These are phyloP conservation scores for Paramuricea clavata DNA, from an alignment of 92 coral and sea anemone species.

Conservation along the genomic window DNA sequence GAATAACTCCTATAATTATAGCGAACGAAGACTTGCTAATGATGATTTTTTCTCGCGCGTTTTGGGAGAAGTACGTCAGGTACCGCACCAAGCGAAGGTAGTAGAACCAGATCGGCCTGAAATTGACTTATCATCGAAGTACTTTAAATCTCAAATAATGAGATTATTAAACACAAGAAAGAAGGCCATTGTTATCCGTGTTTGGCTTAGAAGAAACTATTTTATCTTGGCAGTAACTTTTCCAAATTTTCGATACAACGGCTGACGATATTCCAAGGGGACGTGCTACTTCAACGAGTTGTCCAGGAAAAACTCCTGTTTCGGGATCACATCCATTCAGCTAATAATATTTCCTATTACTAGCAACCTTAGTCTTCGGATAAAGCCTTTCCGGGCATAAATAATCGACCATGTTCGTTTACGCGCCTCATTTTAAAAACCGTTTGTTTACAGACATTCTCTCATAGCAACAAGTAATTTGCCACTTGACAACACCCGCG, in stretches of 20 bases:
- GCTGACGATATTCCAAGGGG: no score
- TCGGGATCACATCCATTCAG: slow-evolving; percentile 60
- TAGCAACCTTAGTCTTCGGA: no score
- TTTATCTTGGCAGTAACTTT: slow-evolving; percentile 49
- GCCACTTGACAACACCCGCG: no score
- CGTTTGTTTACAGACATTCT: no score
- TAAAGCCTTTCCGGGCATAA: no score
- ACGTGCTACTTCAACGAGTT: slow-evolving; percentile 48
- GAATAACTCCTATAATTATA: slow-evolving; percentile 58
- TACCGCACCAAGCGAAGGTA: slow-evolving; percentile 45
- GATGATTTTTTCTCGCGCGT: slow-evolving; percentile 17
- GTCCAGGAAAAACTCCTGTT: no score
- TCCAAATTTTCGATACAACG: slow-evolving; percentile 71
- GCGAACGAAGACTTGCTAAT: slow-evolving; percentile 31
- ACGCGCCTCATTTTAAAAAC: slow-evolving; percentile 47
- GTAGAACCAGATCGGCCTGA: neutral
- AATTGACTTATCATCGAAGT: no score
- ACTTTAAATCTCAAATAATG: no score
- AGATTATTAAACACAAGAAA: no score
- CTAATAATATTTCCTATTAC: slow-evolving; percentile 62
- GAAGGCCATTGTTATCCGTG: no score
- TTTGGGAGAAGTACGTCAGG: slow-evolving; percentile 34
- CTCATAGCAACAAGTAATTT: no score
- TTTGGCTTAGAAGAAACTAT: no score
- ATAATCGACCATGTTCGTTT: slow-evolving; percentile 50